Conservation (phyloP, 2,113 vertebrate genomes). For the Hemibagrus wyckioides region DNA sequence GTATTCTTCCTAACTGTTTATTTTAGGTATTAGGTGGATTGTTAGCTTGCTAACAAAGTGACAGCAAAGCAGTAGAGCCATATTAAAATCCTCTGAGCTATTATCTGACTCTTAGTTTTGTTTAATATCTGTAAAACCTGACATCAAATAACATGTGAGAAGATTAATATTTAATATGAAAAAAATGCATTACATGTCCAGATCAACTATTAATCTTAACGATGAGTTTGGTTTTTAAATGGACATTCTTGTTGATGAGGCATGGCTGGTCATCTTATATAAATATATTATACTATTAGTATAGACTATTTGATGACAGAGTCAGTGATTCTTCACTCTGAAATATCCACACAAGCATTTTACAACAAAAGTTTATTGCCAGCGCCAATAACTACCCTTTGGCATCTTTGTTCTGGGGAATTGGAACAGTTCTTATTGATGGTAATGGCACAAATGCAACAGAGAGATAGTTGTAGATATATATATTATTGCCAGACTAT, state of each 20-base stretch:
- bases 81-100: background rate
- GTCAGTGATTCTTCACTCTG: background rate
- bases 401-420: background rate
- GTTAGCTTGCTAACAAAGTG: background rate
- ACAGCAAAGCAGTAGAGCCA: background rate
- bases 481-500: background rate
- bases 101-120: background rate
- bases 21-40: background rate
- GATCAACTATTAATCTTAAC: background rate
- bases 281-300: too few relatives aligned
- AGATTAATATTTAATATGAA: background rate
- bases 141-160: background rate
- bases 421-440: background rate
- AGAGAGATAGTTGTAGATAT: background rate
- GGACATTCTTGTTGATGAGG: background rate
- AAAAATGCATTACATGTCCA: background rate
- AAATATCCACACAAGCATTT: background rate
- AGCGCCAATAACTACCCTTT: background rate
- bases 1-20: background rate
- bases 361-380: background rate
- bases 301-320: background rate
- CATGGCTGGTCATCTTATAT: background rate
- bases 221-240: background rate
- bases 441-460: background rate
- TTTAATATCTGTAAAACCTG: background rate